Percentiles rank a stretch among this genome's conserved stretches.
phyloP scores from a whole-genome alignment of 1,140 invertebrate genomes.

The Heliconius himera region DNA sequence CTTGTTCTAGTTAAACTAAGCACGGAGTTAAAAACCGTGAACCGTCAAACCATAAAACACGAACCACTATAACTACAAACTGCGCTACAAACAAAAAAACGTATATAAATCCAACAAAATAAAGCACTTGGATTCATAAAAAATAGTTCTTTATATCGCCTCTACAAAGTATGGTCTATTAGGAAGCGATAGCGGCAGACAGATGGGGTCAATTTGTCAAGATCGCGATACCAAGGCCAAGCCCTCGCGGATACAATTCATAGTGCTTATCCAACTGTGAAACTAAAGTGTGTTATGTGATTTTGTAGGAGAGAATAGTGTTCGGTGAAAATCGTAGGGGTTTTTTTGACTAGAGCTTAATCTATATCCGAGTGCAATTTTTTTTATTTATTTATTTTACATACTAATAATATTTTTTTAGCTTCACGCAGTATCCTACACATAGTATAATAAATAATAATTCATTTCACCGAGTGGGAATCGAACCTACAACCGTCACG shows the following conservation, averaged over 20 bases:
- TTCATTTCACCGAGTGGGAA: too few species aligned
- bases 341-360: not conserved
- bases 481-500: too few species aligned
- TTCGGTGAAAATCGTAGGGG: not conserved
- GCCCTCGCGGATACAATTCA: conserved; percentile 2
- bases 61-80: not conserved
- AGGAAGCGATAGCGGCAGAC: conserved; percentile 28
- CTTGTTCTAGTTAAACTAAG: not conserved
- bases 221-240: conserved; percentile 26
- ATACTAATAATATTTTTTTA: too few species aligned
- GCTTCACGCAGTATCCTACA: too few species aligned
- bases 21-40: too few species aligned
- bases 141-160: conserved; percentile 27
- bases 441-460: too few species aligned
- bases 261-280: conserved; percentile 12
- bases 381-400: too few species aligned
- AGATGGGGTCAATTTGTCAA: conserved; percentile 23
- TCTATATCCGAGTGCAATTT: too few species aligned
- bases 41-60: too few species aligned
- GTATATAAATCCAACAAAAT: not conserved
- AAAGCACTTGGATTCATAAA: conserved; percentile 1
- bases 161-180: conserved; percentile 26
- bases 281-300: not conserved
- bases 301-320: not conserved
- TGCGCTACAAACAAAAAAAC: not conserved